These are phyloP conservation scores for Drosophila suzukii DNA, from an alignment of 1,140 invertebrate species.

Conservation along the genomic window DNA sequence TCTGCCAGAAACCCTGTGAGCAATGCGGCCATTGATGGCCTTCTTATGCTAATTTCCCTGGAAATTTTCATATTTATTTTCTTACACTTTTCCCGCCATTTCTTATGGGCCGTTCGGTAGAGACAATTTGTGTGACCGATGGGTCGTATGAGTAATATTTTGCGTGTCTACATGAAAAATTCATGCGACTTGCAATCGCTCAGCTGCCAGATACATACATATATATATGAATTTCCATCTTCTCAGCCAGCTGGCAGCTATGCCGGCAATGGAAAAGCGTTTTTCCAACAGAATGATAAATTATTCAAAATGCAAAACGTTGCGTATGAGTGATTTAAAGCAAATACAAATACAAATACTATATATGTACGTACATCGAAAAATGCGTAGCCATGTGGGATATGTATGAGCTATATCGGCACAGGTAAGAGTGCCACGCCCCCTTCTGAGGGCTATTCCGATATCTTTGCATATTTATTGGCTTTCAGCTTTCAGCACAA, in stretches of 20 bases:
- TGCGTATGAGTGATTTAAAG: slow-evolving; percentile 62
- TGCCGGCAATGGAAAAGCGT: slow-evolving; percentile 21
- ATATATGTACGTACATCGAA: slow-evolving; percentile 13
- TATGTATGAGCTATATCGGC: slow-evolving; percentile 2
- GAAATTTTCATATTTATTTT: slow-evolving; percentile 21
- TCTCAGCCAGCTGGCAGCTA: slow-evolving; percentile 16
- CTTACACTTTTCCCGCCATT: background rate
- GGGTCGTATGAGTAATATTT: slow-evolving; percentile 33
- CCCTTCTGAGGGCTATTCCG: slow-evolving; percentile 33
- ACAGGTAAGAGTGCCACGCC: slow-evolving; percentile 13
- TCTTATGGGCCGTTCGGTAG: slow-evolving; percentile 33
- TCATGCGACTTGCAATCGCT: slow-evolving; percentile 46
- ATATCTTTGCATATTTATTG: slow-evolving; percentile 58
- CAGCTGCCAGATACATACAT: slow-evolving; percentile 7
- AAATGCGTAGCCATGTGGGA: slow-evolving; percentile 21
- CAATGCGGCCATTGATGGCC: slow-evolving; percentile 47
- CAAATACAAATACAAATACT: slow-evolving; percentile 46
- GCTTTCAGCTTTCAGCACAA: slow-evolving; percentile 50
- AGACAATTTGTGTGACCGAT: slow-evolving; percentile 51
- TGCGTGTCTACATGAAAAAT: slow-evolving; percentile 48
- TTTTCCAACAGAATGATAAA: slow-evolving; percentile 55
- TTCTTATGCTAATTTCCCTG: slow-evolving; percentile 62
- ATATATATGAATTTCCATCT: slow-evolving; percentile 20
- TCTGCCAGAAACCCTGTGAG: background rate
- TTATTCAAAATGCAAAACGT: slow-evolving; percentile 63